These are phyloP conservation scores for Sarcophaga subvicina DNA, from an alignment of 2,888 invertebrate species.

Conservation along the genomic window DNA sequence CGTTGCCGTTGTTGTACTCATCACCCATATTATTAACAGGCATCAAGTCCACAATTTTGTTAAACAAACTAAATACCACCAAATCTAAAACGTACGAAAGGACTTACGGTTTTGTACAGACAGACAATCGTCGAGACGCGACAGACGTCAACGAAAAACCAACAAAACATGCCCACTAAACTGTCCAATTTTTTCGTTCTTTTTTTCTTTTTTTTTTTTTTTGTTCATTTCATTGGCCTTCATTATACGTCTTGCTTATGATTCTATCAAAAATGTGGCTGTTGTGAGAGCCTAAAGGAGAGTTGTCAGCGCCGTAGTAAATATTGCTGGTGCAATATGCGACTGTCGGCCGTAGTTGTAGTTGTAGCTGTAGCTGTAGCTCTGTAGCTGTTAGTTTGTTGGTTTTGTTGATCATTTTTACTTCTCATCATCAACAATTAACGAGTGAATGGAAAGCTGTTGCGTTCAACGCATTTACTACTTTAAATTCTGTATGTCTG, in stretches of 20 bases:
- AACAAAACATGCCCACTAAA: slow-evolving; percentile 72
- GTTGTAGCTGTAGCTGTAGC: slow-evolving; percentile 22
- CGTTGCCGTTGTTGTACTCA: slow-evolving; percentile 57
- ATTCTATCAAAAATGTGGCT: slow-evolving; percentile 65
- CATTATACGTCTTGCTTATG: slow-evolving; percentile 54
- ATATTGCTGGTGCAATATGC: slow-evolving; percentile 39
- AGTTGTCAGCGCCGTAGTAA: slow-evolving; percentile 54
- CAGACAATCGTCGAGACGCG: slow-evolving; percentile 63
- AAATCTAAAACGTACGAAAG: slow-evolving; percentile 40
- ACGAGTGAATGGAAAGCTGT: slow-evolving; percentile 66
- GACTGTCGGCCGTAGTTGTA: not conserved
- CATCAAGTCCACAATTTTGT: slow-evolving; percentile 61
- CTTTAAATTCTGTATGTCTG: slow-evolving; percentile 31
- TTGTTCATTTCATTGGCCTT: slow-evolving; percentile 34
- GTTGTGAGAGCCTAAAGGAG: slow-evolving; percentile 48
- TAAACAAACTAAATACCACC: slow-evolving; percentile 61
- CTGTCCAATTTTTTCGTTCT: slow-evolving; percentile 56
- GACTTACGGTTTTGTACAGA: not conserved
- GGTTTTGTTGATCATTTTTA: slow-evolving; percentile 8
- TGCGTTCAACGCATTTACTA: slow-evolving; percentile 69
- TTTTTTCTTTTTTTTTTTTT: slow-evolving; percentile 7
- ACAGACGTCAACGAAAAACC: slow-evolving; percentile 73
- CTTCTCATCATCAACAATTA: slow-evolving; percentile 58
- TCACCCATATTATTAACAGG: slow-evolving; percentile 68
- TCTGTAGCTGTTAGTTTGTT: slow-evolving; percentile 27